Base-by-base conservation (phyloP, 2,797 vertebrate species). In the Lophius americanus region DNA sequence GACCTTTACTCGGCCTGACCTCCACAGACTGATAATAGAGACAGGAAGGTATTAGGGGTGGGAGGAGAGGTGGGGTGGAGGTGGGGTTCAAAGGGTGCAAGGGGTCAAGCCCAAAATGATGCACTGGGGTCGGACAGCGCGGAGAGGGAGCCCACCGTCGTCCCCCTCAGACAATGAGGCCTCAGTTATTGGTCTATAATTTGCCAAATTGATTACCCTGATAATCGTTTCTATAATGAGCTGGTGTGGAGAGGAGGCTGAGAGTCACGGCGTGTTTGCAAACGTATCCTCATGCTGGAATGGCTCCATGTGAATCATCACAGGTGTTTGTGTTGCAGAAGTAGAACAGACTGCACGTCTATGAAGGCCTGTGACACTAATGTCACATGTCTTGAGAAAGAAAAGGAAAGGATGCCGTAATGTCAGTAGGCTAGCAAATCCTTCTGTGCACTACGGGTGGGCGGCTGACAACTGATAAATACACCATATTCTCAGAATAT, bases 41-140 rank as follows among this genome's bases (percentile, higher is more conserved):
- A 93, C 92, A 93, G 92, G 92, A 93, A 93, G 92, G 90, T 93
- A 93, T 94, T 93, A 93, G 79, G 83, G 75, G 64, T 35, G 64
- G 76, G 72, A 80, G 79, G 70, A 79, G 73, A 60, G 59, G 76
- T 78, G 78, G 75, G 89, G 84, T 82, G 78, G 73, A 60, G 59
- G 76, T 78, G 78, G 75, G 89, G 84, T 82, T 79, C 56, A 65
- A 63, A 57, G 76, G 85, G 84, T 67, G 75, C 85, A 80, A 65
- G 81, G 85, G 92, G 90, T 92, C 92, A 92, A 88, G 81, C 90
- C 91, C 87, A 84, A 91, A 93, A 92, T 82, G 61, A 90, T 87
- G 84, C 65, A 69, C 85, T 84, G 52, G 56, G 66, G 61, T 65
- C 49, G 55, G 86, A 68, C 84, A 68, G 73, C 66, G 58, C 66